phyloP scores from a whole-genome alignment of 2,888 invertebrate species.

The Lasioglossum vierecki region DNA sequence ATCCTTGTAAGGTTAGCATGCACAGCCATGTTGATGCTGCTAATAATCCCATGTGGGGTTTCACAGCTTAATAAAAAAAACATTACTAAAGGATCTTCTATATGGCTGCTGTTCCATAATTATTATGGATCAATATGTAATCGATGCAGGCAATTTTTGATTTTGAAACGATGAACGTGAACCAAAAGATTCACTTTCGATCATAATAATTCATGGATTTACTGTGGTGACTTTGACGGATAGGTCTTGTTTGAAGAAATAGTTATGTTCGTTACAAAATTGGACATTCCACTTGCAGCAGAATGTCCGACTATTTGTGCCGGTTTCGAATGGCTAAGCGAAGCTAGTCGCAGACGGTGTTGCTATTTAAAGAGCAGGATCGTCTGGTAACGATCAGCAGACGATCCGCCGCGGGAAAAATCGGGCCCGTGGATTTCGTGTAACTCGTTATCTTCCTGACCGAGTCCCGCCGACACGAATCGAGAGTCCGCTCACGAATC shows the following conservation, averaged over 20 bases:
- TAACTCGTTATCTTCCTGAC: constrained; percentile 24
- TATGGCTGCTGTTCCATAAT: no score
- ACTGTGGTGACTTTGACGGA: neutral
- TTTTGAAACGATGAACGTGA: neutral
- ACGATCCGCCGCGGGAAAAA: constrained; percentile 5
- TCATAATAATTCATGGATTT: neutral
- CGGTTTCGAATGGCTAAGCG: neutral
- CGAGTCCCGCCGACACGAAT: constrained; percentile 15
- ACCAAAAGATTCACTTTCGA: neutral
- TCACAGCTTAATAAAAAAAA: no score
- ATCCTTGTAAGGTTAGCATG: no score
- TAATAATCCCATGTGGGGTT: no score
- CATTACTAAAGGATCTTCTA: no score
- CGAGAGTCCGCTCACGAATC: constrained; percentile 22
- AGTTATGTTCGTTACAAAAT: neutral
- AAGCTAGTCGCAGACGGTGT: neutral
- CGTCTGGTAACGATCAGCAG: neutral
- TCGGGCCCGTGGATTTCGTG: neutral
- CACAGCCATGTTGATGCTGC: no score
- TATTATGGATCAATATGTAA: no score
- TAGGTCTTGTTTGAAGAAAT: neutral
- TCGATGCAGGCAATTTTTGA: neutral
- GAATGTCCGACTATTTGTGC: neutral
- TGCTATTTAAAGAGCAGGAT: neutral
- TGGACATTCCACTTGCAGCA: neutral